phyloP scores from a whole-genome alignment of 1,140 invertebrate species.

The Drosophila repletoides region DNA sequence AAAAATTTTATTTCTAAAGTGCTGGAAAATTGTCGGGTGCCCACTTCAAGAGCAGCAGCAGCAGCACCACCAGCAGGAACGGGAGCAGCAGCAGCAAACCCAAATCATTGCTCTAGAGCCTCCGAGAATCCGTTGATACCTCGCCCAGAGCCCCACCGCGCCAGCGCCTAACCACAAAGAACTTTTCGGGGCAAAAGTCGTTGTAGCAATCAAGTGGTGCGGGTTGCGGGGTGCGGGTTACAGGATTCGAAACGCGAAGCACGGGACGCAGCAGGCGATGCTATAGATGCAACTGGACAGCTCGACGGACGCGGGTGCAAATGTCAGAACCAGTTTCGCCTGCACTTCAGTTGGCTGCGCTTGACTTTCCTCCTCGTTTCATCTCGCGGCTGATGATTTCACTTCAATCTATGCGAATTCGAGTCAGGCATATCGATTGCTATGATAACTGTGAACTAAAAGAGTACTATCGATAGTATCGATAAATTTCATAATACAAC shows the following conservation, averaged over 20 bases:
- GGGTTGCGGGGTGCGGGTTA: background rate
- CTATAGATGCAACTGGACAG: constrained; percentile 9
- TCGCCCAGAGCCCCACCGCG: constrained; percentile 18
- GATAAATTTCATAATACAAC: too few relatives aligned
- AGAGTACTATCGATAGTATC: too few relatives aligned
- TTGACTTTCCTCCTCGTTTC: constrained; percentile 50
- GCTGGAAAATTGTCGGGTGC: constrained; percentile 68
- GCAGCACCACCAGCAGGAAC: background rate
- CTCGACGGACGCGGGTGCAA: constrained; percentile 25
- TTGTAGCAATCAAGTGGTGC: constrained; percentile 66
- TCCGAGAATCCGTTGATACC: constrained; percentile 31
- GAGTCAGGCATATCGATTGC: constrained; percentile 32
- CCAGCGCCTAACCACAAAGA: constrained; percentile 60
- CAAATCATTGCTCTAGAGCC: constrained; percentile 25
- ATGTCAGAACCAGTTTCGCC: constrained; percentile 57
- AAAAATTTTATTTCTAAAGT: constrained; percentile 76
- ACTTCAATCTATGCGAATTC: background rate
- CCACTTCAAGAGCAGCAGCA: constrained; percentile 50
- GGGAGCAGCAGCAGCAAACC: background rate
- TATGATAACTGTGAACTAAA: too few relatives aligned
- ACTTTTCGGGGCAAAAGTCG: constrained; percentile 69
- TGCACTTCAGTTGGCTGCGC: constrained; percentile 53
- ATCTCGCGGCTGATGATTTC: constrained; percentile 32
- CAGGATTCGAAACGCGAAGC: background rate
- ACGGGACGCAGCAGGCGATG: constrained; percentile 3